A percentile compares a stretch with the other conserved stretches of the same genome.
phyloP scores from a whole-genome alignment of 2,113 vertebrate species.

The Pipa parva region DNA sequence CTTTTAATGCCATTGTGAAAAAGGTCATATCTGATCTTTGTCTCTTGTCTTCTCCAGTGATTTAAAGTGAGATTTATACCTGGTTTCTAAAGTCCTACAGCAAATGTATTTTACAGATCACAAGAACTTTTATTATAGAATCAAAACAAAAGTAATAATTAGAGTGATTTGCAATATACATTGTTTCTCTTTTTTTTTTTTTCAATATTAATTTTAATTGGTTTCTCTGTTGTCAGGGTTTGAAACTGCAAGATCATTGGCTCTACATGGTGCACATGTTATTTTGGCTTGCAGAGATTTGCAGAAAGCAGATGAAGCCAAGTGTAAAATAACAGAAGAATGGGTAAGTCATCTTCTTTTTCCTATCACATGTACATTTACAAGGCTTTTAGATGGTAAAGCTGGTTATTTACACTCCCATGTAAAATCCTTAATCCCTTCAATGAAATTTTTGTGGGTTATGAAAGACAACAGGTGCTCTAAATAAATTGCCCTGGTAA shows the following conservation, averaged over 20 bases:
- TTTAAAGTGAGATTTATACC: too few relatives aligned
- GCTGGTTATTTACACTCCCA: too few relatives aligned
- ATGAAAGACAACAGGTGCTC: too few relatives aligned
- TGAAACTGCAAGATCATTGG: conserved; percentile 90
- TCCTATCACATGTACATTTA: fast-evolving
- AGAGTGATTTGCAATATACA: background rate
- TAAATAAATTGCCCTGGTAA: too few relatives aligned
- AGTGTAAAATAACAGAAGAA: conserved; percentile 72
- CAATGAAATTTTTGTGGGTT: too few relatives aligned
- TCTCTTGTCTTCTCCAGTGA: too few relatives aligned
- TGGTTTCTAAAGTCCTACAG: too few relatives aligned
- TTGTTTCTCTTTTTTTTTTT: background rate
- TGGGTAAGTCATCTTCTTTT: conserved; percentile 74
- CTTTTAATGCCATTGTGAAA: too few relatives aligned
- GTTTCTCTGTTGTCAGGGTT: conserved; percentile 67
- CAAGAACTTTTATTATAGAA: too few relatives aligned
- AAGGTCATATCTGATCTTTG: too few relatives aligned
- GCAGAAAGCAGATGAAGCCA: conserved; percentile 71
- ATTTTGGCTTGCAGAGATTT: conserved; percentile 86
- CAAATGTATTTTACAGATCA: conserved; percentile 25
- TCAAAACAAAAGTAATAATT: background rate
- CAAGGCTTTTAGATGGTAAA: too few relatives aligned
- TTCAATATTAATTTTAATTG: background rate
- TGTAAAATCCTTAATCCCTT: too few relatives aligned
- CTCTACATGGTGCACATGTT: conserved; percentile 86